These are phyloP conservation scores for Nixonia krombeini DNA, from an alignment of 1,140 invertebrate genomes.

Conservation along the genomic window DNA sequence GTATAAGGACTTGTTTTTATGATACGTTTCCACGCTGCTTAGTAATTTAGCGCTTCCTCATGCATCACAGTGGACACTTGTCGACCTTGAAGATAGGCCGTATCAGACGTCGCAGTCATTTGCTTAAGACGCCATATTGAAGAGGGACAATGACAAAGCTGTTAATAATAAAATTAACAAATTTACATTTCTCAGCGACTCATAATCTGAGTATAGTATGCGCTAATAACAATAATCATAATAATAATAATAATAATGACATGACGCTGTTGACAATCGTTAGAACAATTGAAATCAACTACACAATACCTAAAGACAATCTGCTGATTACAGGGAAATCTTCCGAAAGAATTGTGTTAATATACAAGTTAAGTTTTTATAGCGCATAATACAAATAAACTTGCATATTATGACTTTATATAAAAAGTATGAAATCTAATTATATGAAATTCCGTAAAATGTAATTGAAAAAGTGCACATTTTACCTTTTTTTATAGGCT, in stretches of 20 bases:
- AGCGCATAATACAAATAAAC: no score
- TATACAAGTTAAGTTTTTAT: no score
- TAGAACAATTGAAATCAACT: no score
- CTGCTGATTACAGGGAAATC: no score
- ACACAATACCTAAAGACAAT: no score
- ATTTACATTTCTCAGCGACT: neutral
- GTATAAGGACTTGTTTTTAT: conserved; percentile 39
- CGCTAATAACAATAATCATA: neutral
- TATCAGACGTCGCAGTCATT: conserved; percentile 13
- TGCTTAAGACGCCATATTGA: neutral
- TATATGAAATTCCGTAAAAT: no score
- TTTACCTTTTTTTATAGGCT: no score
- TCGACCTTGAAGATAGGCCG: conserved; percentile 40
- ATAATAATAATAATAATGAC: neutral
- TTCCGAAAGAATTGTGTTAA: no score
- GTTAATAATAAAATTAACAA: neutral
- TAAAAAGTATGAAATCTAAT: no score
- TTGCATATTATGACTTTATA: no score
- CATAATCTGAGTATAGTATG: neutral
- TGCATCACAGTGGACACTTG: conserved; percentile 21
- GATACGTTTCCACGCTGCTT: conserved; percentile 26
- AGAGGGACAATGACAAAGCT: conserved; percentile 16
- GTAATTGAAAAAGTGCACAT: no score
- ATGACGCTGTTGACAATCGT: neutral
- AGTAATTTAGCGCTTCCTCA: conserved; percentile 39